These are phyloP conservation scores for Morpho achilles DNA, from an alignment of 2,888 invertebrate genomes.

Conservation along the genomic window DNA sequence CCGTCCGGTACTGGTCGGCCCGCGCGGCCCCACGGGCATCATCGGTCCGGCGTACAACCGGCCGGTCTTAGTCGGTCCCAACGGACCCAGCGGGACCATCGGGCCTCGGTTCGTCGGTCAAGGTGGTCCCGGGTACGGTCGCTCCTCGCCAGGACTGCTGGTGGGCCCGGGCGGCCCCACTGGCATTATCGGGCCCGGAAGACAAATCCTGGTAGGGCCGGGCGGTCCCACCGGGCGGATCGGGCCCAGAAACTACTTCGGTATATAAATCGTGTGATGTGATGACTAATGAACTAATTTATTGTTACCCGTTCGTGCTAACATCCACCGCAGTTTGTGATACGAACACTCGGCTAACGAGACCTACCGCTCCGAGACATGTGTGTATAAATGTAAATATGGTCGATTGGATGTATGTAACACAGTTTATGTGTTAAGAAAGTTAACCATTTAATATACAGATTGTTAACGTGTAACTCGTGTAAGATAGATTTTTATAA, in stretches of 20 bases:
- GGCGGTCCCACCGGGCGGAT: conserved; percentile 62
- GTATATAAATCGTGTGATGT: conserved; percentile 48
- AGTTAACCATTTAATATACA: no score
- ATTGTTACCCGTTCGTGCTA: no score
- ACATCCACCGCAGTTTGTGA: no score
- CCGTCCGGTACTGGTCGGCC: conserved; percentile 46
- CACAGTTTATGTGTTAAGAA: neutral
- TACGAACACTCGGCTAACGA: conserved; percentile 16
- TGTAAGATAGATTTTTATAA: no score
- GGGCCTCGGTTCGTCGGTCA: conserved; percentile 63
- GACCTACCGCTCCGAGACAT: conserved; percentile 9
- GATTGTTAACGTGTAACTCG: no score
- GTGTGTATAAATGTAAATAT: conserved; percentile 7
- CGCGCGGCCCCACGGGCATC: conserved; percentile 47
- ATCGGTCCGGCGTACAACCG: conserved; percentile 33
- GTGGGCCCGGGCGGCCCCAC: conserved; percentile 65
- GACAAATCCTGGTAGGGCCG: conserved; percentile 71
- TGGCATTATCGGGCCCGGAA: conserved; percentile 33
- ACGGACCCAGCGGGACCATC: conserved; percentile 52
- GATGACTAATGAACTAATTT: conserved; percentile 40
- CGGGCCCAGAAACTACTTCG: conserved; percentile 58
- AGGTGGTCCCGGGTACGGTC: conserved; percentile 54
- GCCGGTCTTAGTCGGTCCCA: conserved; percentile 52
- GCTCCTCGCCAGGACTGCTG: conserved; percentile 37
- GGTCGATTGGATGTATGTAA: neutral